Base-by-base conservation (phyloP, 2,888 invertebrate species). In the Drosophila infuscata region DNA sequence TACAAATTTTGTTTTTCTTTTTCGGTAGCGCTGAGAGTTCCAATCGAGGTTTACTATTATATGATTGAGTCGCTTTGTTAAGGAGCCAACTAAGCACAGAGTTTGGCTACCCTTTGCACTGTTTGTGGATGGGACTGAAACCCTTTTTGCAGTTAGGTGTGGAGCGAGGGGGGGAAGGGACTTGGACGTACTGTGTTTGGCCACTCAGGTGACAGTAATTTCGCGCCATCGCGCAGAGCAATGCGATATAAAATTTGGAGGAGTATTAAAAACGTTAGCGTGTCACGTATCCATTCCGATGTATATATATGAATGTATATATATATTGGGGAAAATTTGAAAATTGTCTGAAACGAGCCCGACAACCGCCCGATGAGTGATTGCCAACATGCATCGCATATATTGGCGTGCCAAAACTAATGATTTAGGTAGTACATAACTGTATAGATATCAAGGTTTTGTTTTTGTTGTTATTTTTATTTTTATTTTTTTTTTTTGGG, bases 301-400 rank as follows among this genome's bases (percentile, higher is more conserved):
- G 36, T 62, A 11, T 20, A 12, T 17, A 41, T 33, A 46, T 43
- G 11, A 11, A 25, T 25, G 20, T n/a, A 30, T 20, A 41, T 30
- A n/a, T 41, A 41, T 29, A n/a, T 25, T 17, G 17, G 48, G 11
- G 15, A 33, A 43, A 71, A 82, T 83, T 83, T 81, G 89, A 84
- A 85, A 81, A 83, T 77, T 77, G 82, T 75, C 73, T 81, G 56
- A 62, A 74, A 58, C 58, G 64, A 54, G 53, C 36, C 48, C 67
- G 53, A 74, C 54, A 77, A 84, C 79, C 64, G 76, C 53, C 71
- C 70, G 74, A 81, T 72, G 87, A 90, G 58, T 80, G 90, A 90
- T 89, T 83, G 88, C 69, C 71, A 70, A 89, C 89, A 89, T 87
- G 89, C 84, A 87, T 74, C 73, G 89, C 70, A 77, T 70, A 59